Conservation (phyloP, 2,888 invertebrate genomes). For the Rapana venosa region DNA sequence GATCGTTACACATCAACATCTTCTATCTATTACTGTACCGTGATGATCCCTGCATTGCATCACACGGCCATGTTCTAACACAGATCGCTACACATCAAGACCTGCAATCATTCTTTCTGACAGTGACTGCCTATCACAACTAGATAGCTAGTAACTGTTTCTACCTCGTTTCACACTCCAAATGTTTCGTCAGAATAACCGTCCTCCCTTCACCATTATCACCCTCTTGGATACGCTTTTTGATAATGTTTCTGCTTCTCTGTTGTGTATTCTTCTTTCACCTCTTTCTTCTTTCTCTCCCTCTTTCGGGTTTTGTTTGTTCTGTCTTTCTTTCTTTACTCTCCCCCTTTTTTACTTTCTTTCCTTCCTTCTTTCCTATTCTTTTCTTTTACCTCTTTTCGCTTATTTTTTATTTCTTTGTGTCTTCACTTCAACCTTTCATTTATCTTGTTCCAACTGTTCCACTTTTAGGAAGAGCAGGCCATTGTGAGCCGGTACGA, state of each 20-base stretch:
- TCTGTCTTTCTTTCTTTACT: background rate
- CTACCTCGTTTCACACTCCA: background rate
- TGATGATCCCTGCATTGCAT: no score
- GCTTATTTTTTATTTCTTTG: background rate
- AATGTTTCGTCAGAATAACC: background rate
- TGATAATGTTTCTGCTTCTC: background rate
- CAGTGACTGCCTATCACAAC: background rate
- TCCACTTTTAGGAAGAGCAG: no score
- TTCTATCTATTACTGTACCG: no score
- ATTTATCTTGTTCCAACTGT: no score
- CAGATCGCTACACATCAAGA: background rate
- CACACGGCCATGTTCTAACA: no score
- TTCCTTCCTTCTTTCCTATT: background rate
- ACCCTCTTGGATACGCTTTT: background rate
- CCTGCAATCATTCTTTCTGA: background rate
- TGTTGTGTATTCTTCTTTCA: background rate
- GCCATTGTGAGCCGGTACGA: no score
- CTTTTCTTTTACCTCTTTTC: background rate
- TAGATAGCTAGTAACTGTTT: background rate
- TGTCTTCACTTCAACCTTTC: no score
- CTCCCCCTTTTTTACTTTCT: background rate
- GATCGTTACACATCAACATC: no score
- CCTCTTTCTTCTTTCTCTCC: background rate
- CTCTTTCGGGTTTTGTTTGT: background rate
- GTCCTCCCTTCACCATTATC: background rate